These are phyloP conservation scores for Cecidostiba fungosa DNA, from an alignment of 2,888 invertebrate genomes.

Conservation along the genomic window DNA sequence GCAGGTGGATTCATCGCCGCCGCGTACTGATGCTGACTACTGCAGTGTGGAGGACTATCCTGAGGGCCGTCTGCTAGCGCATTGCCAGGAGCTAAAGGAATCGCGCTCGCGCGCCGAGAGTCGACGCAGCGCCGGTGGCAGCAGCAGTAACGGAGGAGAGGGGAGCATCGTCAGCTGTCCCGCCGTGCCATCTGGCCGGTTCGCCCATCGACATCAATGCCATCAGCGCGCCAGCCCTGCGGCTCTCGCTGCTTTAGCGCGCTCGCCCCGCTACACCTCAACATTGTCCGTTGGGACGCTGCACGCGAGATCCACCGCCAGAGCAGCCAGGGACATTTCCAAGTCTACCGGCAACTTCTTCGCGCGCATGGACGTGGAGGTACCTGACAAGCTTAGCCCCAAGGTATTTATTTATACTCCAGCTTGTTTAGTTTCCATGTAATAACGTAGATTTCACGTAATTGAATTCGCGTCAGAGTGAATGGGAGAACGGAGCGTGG, in stretches of 20 bases:
- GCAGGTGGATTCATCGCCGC: constrained; percentile 6
- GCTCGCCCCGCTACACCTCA: constrained; percentile 61
- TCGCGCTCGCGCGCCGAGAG: constrained; percentile 16
- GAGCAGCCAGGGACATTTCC: constrained; percentile 27
- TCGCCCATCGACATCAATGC: constrained; percentile 56
- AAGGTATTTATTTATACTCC: constrained; percentile 77
- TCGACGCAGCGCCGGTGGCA: constrained; percentile 15
- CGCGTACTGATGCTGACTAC: constrained; percentile 19
- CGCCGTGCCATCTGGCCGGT: constrained; percentile 67
- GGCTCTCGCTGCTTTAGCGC: constrained; percentile 59
- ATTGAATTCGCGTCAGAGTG: not conserved
- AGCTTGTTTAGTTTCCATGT: not conserved
- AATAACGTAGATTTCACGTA: not conserved
- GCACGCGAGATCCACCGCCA: constrained; percentile 5
- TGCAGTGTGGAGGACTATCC: constrained; percentile 37
- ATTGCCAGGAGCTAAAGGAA: constrained; percentile 47
- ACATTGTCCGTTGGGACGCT: constrained; percentile 61
- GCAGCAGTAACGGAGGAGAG: constrained; percentile 57
- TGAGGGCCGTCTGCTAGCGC: constrained; percentile 43
- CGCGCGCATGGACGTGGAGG: constrained; percentile 46
- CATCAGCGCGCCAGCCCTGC: constrained; percentile 60
- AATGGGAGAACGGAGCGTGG: not conserved
- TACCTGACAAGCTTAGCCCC: constrained; percentile 84
- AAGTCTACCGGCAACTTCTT: constrained; percentile 50
- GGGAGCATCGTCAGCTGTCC: constrained; percentile 69